A percentile compares a stretch with the other conserved stretches of the same genome.
These are phyloP conservation scores for Thereva unica DNA, from an alignment of 2,888 invertebrate genomes.

Conservation along the genomic window DNA sequence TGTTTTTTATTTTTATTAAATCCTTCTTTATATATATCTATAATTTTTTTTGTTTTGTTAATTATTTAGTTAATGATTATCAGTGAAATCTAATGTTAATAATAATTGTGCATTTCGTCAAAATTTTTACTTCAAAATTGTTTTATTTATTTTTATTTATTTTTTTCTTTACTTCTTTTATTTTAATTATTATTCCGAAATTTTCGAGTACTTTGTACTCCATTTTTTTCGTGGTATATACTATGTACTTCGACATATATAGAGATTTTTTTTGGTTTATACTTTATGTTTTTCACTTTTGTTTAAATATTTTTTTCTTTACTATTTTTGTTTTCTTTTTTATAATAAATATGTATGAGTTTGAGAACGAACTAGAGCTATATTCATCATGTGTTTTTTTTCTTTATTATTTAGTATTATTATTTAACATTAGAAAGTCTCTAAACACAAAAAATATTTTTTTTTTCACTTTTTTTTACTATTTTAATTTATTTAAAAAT, in stretches of 20 bases:
- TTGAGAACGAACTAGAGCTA: no score
- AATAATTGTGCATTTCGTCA: slow-evolving; percentile 31
- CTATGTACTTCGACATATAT: slow-evolving; percentile 3
- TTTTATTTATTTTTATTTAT: neutral
- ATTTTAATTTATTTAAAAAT: slow-evolving; percentile 20
- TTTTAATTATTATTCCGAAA: neutral
- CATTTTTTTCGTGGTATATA: neutral
- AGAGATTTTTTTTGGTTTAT: slow-evolving; percentile 10
- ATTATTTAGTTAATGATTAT: slow-evolving; percentile 25
- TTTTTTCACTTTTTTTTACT: slow-evolving; percentile 14
- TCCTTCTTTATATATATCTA: neutral
- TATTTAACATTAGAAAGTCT: slow-evolving; percentile 6
- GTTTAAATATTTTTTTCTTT: slow-evolving; percentile 11
- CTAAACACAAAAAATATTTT: slow-evolving; percentile 18
- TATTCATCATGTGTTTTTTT: no score
- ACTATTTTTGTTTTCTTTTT: no score
- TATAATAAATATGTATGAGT: no score
- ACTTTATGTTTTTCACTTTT: slow-evolving; percentile 5
- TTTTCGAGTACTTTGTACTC: slow-evolving; percentile 21
- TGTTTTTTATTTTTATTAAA: no score
- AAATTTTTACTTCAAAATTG: no score
- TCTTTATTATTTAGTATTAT: no score
- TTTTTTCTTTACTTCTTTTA: slow-evolving; percentile 9
- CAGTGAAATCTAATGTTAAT: slow-evolving; percentile 29
- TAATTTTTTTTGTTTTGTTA: slow-evolving; percentile 24